phyloP scores from a whole-genome alignment of 2,797 vertebrate species.

The Scomberomorus guttatus region DNA sequence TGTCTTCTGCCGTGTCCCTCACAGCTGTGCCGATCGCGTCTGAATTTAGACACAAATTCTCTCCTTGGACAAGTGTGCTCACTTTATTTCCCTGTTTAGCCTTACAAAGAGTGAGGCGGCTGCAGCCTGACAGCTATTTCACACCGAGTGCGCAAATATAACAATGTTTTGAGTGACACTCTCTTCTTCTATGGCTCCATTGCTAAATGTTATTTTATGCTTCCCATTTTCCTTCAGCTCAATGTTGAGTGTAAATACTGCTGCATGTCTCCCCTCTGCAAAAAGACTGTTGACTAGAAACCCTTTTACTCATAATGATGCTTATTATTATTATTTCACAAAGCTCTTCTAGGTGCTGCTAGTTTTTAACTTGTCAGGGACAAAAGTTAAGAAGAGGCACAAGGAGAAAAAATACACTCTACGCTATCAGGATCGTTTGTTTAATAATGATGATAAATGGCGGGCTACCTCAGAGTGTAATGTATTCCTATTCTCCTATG shows the following conservation, averaged over 20 bases:
- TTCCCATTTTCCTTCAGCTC: constrained; percentile 13
- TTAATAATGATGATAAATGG: constrained; percentile 70
- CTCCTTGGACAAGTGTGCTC: constrained; percentile 15
- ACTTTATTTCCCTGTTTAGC: constrained; percentile 29
- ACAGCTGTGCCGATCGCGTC: not conserved
- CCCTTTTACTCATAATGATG: not conserved
- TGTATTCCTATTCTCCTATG: constrained; percentile 41
- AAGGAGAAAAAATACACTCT: constrained; percentile 13
- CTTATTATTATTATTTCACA: constrained; percentile 27
- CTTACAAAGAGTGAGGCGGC: constrained; percentile 18
- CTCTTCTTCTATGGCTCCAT: constrained; percentile 12
- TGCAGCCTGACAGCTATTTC: constrained; percentile 39
- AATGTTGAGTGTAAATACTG: not conserved
- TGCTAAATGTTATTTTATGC: constrained; percentile 27
- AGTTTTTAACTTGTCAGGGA: constrained; percentile 28
- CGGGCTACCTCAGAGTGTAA: constrained; percentile 18
- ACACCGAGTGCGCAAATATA: constrained; percentile 3
- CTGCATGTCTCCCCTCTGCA: not conserved
- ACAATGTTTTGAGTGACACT: constrained; percentile 52
- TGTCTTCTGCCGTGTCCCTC: constrained; percentile 15
- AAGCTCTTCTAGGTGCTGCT: constrained; percentile 21
- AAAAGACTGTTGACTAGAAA: constrained; percentile 9
- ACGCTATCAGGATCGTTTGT: constrained; percentile 21
- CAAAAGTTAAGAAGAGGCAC: constrained; percentile 12
- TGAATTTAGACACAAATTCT: constrained; percentile 37